Base-by-base conservation (phyloP, 2,888 invertebrate genomes). In the Orchesella flavescens region DNA sequence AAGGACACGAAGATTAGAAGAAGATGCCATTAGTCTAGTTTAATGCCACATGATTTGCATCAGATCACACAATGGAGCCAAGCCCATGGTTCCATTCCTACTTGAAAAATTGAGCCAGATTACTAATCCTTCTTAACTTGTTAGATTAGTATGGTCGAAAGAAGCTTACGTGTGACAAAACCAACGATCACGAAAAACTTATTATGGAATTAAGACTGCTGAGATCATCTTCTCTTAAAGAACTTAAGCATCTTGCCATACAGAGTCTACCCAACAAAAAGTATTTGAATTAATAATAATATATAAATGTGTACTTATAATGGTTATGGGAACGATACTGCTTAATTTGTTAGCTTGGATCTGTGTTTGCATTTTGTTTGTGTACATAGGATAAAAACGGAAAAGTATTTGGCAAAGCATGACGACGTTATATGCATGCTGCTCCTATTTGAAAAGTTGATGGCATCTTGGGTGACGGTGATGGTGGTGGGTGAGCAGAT, bases 401-500 rank as follows among this genome's bases (percentile, higher is more conserved):
- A 63, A 5, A 63, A 15, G 13, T 63, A 57, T 57, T 57, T 57
- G 17, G 57, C 19, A 57, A 57, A 57, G 19, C 57, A 57, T 57
- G 55, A 13, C 46, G 13, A 46, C 46, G n/a, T 34, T 7, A 34
- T 34, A 7, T 34, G 3, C 34, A n/a, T 34, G 3, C 7, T 34
- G 34, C 34, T 34, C 34, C 34, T 69, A 43, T 72, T 69, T 82
- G 71, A 76, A 76, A 76, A 65, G 76, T 75, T 76, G 82, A 75
- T 65, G 65, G 79, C 66, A 59, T 65, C 65, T 53, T 23, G 55
- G 66, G 65, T 75, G 75, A 65, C 75, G 65, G 53, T 53, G 75
- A 65, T 55, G 75, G 55, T 71, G 76, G 76, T 82, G 61, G 69
- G 69, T 61, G 71, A 76, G 61, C 71, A 82, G 71, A 65, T 66